phyloP scores from a whole-genome alignment of 2,113 vertebrate species.

The Crotalus helleri region DNA sequence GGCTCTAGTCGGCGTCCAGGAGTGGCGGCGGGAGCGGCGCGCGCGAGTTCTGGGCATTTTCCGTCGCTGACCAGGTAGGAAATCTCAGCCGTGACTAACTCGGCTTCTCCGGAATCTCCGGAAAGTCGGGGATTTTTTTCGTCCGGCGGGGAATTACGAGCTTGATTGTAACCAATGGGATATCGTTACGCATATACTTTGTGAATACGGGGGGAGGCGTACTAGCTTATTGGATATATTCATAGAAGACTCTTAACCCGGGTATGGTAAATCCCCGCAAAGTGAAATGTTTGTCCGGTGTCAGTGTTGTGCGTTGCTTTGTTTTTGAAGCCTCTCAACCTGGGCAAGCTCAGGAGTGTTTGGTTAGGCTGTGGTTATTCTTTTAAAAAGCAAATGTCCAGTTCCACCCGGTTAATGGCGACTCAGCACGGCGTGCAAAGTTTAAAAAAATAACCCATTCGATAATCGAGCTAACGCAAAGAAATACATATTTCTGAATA shows the following conservation, averaged over 20 bases:
- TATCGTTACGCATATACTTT: neutral
- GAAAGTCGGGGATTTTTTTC: neutral
- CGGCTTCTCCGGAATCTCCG: neutral
- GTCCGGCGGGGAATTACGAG: neutral
- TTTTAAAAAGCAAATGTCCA: neutral
- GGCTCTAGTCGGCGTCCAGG: neutral
- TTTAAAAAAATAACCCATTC: neutral
- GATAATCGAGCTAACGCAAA: neutral
- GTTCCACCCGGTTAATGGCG: neutral
- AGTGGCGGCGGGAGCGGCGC: neutral
- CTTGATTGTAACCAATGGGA: neutral
- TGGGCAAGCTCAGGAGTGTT: neutral
- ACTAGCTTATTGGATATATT: neutral
- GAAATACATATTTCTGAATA: neutral
- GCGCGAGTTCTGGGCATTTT: neutral
- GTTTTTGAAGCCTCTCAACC: neutral
- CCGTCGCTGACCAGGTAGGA: neutral
- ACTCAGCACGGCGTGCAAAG: neutral
- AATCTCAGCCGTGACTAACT: neutral
- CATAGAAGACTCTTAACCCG: neutral
- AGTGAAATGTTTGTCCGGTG: neutral
- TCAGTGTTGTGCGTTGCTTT: neutral
- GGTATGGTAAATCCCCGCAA: neutral
- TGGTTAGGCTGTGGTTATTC: neutral
- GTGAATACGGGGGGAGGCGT: neutral